Evolutionary conservation across 2,113 vertebrate genomes (phyloP).

Genomic region (Oreocharis arfaki): DNA sequence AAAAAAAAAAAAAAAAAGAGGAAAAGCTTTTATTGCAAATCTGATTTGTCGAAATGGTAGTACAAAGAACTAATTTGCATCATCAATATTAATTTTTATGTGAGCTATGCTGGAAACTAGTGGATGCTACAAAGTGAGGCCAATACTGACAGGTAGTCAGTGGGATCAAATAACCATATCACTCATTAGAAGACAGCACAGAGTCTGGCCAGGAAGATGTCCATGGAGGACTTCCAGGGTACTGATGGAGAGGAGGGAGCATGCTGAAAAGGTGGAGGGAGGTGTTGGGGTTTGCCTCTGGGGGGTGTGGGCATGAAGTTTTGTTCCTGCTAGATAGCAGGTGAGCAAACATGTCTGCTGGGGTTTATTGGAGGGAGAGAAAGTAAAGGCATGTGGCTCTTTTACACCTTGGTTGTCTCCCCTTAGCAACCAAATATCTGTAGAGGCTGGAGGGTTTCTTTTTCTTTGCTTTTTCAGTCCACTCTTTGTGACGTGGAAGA

Average conservation of each 20-base stretch:
- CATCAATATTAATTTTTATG: background rate
- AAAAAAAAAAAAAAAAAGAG: background rate
- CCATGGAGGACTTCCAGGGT: background rate
- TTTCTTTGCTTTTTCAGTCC: constrained; percentile 73
- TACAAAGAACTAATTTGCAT: background rate
- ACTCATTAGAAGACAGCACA: background rate
- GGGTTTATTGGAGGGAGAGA: background rate
- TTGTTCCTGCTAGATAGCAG: background rate
- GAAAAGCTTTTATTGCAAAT: background rate
- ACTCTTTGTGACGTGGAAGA: constrained; percentile 88
- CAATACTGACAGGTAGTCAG: background rate
- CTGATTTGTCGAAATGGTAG: background rate
- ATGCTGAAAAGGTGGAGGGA: background rate
- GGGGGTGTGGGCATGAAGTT: background rate
- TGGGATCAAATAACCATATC: background rate
- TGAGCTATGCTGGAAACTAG: background rate
- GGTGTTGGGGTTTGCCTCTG: background rate
- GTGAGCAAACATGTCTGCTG: background rate
- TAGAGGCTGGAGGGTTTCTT: constrained; percentile 48
- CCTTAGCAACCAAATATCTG: background rate
- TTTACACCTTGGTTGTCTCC: background rate
- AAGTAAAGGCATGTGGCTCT: background rate
- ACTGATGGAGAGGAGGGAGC: background rate
- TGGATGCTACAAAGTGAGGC: background rate
- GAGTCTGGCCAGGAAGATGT: background rate